A percentile compares a stretch with the other conserved stretches of the same genome.
phyloP scores from a whole-genome alignment of 1,140 invertebrate species.

The Lutraria rhynchaena region DNA sequence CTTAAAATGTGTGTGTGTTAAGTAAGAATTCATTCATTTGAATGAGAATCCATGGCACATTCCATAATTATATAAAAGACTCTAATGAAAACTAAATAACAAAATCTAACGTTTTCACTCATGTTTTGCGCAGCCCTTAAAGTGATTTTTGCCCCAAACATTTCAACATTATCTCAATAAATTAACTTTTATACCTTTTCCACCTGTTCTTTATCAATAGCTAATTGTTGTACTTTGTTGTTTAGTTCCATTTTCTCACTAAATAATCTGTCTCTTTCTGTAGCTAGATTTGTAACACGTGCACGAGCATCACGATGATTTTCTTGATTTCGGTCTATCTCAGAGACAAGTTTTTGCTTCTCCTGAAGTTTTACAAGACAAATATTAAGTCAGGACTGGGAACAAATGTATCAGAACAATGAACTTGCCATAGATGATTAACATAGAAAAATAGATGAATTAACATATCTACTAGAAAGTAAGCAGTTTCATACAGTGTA shows the following conservation, averaged over 20 bases:
- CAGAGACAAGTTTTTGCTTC: conserved; percentile 65
- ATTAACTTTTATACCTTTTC: conserved; percentile 72
- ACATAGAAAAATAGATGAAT: conserved; percentile 5
- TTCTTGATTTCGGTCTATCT: conserved; percentile 72
- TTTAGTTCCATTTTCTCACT: conserved; percentile 75
- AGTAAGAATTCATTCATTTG: too few species aligned
- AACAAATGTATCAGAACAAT: too few species aligned
- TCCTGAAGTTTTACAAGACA: conserved; percentile 62
- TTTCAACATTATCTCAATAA: too few species aligned
- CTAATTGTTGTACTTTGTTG: conserved; percentile 73
- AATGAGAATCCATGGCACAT: not conserved
- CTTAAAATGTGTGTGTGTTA: too few species aligned
- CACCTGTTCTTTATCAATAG: conserved; percentile 75
- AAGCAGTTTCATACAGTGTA: too few species aligned
- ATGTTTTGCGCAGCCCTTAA: too few species aligned
- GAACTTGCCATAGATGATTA: too few species aligned
- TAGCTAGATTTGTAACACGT: conserved; percentile 63
- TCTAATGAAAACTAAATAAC: too few species aligned
- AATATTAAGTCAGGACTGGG: not conserved
- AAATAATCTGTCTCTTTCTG: conserved; percentile 74
- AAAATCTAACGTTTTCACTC: too few species aligned
- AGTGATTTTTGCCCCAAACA: too few species aligned
- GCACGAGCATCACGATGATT: conserved; percentile 70
- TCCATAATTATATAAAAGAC: too few species aligned
- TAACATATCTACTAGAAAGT: too few species aligned